Conservation (phyloP, 2,113 vertebrate genomes). For the Astur gentilis region DNA sequence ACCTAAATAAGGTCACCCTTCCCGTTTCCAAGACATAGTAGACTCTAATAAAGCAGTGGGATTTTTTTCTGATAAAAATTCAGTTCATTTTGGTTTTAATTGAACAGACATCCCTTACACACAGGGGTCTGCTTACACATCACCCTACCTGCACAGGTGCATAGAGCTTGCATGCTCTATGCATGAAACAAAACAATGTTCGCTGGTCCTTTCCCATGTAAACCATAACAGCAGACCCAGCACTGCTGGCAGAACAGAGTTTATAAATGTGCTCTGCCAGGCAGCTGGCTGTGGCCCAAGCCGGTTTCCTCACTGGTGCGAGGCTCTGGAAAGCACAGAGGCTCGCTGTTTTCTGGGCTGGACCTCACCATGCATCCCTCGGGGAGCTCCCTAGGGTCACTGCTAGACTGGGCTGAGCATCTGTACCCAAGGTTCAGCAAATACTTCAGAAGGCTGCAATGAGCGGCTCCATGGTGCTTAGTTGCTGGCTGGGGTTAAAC, state of each 20-base stretch:
- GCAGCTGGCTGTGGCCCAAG: not conserved
- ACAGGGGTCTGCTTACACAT: not conserved
- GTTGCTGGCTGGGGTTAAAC: no score
- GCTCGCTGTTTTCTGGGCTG: not conserved
- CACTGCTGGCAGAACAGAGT: not conserved
- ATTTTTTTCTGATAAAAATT: not conserved
- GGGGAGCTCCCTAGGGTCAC: not conserved
- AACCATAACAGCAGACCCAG: not conserved
- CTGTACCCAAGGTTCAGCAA: no score
- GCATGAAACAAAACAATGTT: no score
- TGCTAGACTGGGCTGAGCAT: not conserved
- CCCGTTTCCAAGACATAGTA: not conserved
- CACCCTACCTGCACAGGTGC: not conserved
- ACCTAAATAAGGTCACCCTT: not conserved
- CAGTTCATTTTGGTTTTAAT: not conserved
- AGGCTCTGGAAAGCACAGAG: not conserved
- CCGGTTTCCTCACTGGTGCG: rapidly evolving
- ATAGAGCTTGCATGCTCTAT: not conserved
- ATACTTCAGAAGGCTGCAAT: not conserved
- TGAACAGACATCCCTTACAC: not conserved
- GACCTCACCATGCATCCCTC: not conserved
- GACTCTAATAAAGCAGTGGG: not conserved
- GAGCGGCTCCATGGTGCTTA: no score
- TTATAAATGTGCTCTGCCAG: no score
- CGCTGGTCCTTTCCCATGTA: not conserved